Evolutionary conservation across 2,113 vertebrate genomes (phyloP).

Genomic region (Zingel zingel): DNA sequence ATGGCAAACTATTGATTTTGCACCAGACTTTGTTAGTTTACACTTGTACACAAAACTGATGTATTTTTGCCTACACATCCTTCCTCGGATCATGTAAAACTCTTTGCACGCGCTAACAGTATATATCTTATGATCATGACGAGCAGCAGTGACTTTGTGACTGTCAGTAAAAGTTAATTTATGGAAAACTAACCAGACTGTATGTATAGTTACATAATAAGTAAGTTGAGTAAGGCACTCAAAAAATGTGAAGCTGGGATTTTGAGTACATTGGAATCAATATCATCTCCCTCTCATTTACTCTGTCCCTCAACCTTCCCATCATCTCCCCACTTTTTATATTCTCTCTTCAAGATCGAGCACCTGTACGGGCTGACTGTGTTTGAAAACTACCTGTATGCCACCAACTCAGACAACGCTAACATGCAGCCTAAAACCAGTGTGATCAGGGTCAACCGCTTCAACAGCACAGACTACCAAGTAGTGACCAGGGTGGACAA

Average conservation of each 20-base stretch:
- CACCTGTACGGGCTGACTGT: conserved; percentile 95
- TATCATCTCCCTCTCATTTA: neutral
- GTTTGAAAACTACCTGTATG: conserved; percentile 98
- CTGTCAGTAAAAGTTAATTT: neutral
- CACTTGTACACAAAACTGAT: neutral
- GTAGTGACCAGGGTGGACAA: conserved; percentile 98
- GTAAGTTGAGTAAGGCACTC: neutral
- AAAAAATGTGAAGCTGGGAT: neutral
- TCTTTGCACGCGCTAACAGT: neutral
- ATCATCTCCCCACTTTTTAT: neutral
- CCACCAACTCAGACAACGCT: conserved; percentile 97
- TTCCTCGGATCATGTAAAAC: neutral
- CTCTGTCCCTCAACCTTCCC: neutral
- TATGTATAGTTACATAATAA: neutral
- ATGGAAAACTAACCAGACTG: neutral
- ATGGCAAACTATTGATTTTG: no score
- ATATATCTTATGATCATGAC: neutral
- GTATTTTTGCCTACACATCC: neutral
- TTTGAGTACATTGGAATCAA: neutral
- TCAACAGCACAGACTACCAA: conserved; percentile 97
- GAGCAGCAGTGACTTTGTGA: neutral
- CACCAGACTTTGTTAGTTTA: neutral
- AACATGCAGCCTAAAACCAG: conserved; percentile 98
- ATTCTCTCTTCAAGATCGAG: conserved; percentile 84
- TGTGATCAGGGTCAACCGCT: conserved; percentile 95